A percentile compares a stretch with the other conserved stretches of the same genome.
Conservation (phyloP, 2,888 invertebrate genomes). For the Hedychridium roseum region DNA sequence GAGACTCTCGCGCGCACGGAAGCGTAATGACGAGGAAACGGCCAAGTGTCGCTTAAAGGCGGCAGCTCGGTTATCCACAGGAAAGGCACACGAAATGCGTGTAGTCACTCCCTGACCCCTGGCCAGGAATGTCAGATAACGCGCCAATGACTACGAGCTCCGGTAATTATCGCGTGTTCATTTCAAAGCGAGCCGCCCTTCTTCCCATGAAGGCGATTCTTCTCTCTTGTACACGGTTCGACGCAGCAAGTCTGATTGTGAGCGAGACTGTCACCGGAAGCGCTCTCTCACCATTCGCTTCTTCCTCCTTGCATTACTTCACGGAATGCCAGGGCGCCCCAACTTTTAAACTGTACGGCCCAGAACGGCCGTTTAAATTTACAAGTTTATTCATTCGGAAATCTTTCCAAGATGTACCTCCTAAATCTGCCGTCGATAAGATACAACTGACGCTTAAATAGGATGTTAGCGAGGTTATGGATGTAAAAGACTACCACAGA, state of each 20-base stretch:
- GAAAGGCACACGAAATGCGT: not conserved
- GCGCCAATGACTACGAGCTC: constrained; percentile 21
- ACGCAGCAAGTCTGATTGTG: not conserved
- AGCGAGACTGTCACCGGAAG: too few species aligned
- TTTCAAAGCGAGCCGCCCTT: constrained; percentile 40
- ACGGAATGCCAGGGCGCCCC: too few species aligned
- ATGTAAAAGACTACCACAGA: too few species aligned
- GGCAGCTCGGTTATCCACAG: not conserved
- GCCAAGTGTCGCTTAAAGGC: constrained; percentile 10
- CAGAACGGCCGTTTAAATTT: too few species aligned
- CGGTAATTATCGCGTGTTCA: constrained; percentile 47
- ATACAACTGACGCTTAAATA: too few species aligned
- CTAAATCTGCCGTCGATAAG: too few species aligned
- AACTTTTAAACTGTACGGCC: too few species aligned
- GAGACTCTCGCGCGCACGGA: constrained; percentile 2
- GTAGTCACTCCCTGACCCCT: constrained; percentile 16
- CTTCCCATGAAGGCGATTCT: constrained; percentile 31
- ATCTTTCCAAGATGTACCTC: too few species aligned
- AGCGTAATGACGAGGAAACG: constrained; percentile 24
- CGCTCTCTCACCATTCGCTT: too few species aligned
- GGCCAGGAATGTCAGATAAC: constrained; percentile 42
- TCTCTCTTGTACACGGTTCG: not conserved
- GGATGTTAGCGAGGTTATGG: too few species aligned
- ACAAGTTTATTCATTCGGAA: too few species aligned
- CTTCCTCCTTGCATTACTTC: too few species aligned